Evolutionary conservation across 2,888 invertebrate species (phyloP), one percentile per base, ranked within the genome.

Genomic region (Cataglyphis cursor): DNA sequence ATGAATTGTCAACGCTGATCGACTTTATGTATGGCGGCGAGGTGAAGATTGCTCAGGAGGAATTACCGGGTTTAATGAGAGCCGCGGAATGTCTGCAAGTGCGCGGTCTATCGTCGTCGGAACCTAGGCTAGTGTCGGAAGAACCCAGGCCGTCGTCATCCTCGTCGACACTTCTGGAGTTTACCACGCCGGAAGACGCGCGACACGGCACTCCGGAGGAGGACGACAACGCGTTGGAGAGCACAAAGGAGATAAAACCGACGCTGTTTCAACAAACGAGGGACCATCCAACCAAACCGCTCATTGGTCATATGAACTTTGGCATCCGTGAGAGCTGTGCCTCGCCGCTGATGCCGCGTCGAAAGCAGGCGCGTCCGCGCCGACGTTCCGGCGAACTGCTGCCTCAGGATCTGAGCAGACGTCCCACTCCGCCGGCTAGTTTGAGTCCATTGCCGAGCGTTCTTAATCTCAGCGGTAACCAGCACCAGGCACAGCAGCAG

Each of bases 11-110:
- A 92, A 98, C 98, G 51, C 97, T 98, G 85, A 97, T 98, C 86
- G 98, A 98, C 95, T 99, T 98, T 94, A 98, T 98, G 98, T 99
- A 99, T 95, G 97, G 98, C 90, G 98, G 98, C 57, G 98, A 98
- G 95, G 98, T 98, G 91, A 97, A 97, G 89, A 98, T 98, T 74
- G 97, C 97, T 9, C 97, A 98, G 92, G 98, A 98, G 93, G 97
- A 98, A 87, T 96, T 98, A 38, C 97, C 97, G 81, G 97, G 97
- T 15, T 96, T 99, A 90, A 97, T 98, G 92, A 97, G 98, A 92
- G 98, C 98, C 3, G 98, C 98, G 0, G 98, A 98, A 93, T 97
- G 97, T 75, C 96, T 98, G 85, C 98, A 98, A 94, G 97, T 98
- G 87, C 96, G 97, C 31, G 98, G 98, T 5, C 95, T 98, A 86